Conservation (phyloP, 1,140 invertebrate species). For the Aphelinus atriplicis region DNA sequence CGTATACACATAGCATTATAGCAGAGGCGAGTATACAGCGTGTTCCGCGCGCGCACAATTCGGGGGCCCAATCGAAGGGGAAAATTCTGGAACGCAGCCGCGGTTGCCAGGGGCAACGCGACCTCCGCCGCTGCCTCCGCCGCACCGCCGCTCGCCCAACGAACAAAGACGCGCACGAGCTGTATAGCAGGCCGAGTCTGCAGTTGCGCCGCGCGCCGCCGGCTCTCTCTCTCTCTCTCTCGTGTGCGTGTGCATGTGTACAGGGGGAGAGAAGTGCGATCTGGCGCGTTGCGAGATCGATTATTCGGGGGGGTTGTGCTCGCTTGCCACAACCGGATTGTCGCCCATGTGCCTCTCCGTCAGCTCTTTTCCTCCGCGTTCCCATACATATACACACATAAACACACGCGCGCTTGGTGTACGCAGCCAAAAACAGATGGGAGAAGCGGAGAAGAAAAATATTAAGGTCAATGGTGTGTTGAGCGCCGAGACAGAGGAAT, state of each 20-base stretch:
- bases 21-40: background rate
- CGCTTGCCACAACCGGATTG: background rate
- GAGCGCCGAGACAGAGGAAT: background rate
- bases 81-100: slow-evolving; percentile 33
- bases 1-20: too few relatives aligned
- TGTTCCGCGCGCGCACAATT: background rate
- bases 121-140: slow-evolving; percentile 8
- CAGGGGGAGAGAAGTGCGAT: background rate
- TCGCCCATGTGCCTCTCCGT: too few relatives aligned
- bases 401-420: too few relatives aligned
- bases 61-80: slow-evolving; percentile 18
- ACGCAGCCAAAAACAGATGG: too few relatives aligned
- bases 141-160: too few relatives aligned
- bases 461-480: too few relatives aligned
- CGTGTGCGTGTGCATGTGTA: background rate
- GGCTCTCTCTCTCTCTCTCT: background rate
- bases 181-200: too few relatives aligned
- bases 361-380: too few relatives aligned
- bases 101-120: slow-evolving; percentile 50
- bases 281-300: background rate
- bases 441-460: too few relatives aligned
- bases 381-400: too few relatives aligned
- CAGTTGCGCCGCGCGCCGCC: background rate
- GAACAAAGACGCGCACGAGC: slow-evolving; percentile 28
- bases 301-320: background rate